These are phyloP conservation scores for Archilochus colubris DNA, from an alignment of 2,113 vertebrate species.

Conservation along the genomic window DNA sequence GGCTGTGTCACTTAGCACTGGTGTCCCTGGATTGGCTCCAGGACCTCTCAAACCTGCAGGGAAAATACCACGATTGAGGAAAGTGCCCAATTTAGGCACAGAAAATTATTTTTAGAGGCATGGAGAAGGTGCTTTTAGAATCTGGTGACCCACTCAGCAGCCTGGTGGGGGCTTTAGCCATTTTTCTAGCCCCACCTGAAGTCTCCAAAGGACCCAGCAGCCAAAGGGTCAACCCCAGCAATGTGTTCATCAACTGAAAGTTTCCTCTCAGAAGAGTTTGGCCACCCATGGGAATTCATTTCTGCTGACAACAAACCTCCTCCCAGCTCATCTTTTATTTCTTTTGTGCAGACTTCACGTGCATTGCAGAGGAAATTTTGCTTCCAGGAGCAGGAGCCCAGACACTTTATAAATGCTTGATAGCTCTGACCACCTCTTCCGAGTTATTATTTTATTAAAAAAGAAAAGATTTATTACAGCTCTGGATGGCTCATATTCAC, in stretches of 20 bases:
- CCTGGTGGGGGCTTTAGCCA: background rate
- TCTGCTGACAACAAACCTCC: background rate
- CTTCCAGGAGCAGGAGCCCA: background rate
- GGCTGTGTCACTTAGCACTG: accelerated
- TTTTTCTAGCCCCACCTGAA: background rate
- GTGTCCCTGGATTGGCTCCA: background rate
- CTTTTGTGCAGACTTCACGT: background rate
- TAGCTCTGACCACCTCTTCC: background rate
- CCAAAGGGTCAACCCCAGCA: background rate
- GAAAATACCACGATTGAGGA: background rate
- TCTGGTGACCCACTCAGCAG: background rate
- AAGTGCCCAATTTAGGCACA: background rate
- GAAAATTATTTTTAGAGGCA: background rate
- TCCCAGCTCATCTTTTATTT: background rate
- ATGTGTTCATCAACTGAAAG: accelerated
- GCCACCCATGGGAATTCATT: background rate
- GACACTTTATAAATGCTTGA: background rate
- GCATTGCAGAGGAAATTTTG: background rate
- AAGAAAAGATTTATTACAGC: background rate
- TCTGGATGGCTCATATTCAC: background rate
- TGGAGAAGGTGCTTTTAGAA: background rate
- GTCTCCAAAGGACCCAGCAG: background rate
- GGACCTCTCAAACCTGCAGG: background rate
- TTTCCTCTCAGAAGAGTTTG: background rate
- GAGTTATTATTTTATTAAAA: background rate